Evolutionary conservation across 1,140 invertebrate genomes (phyloP), one percentile per base, ranked within the genome.

Genomic region (Thaumetopoea pityocampa): DNA sequence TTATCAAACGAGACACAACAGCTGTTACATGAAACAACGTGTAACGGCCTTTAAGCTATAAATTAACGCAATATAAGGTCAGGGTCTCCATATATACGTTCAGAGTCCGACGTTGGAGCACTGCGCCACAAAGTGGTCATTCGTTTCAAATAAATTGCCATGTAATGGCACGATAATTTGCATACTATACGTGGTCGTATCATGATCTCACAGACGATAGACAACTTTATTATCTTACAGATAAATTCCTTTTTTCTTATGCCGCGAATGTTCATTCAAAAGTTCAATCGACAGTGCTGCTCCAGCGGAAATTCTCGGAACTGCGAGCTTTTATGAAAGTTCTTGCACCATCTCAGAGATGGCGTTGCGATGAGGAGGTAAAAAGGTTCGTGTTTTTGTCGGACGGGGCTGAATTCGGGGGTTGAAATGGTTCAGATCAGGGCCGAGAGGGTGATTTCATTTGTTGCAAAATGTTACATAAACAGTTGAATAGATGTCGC

Each of bases 101-200:
- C 77, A 76, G 72, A 65, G 71, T 74, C 76, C 79, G 69, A 85
- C 34, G 42, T 41, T 41, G 38, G 43, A 52, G 84, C 80, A 82
- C 76, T 69, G 62, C 68, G 64, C 81, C 79, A 67, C 81, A 85
- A 82, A 85, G 80, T 85, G 81, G 85, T 85, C 85, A 85, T 86
- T 85, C 79, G 73, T 81, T 85, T 83, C 70, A 84, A 83, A 86
- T 85, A 86, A 86, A 86, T 86, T 85, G 84, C 83, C 80, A 80
- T 79, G 79, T 85, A 86, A 86, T 85, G 73, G 79, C 62, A 63
- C 61, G 65, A 70, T 84, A 79, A 86, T 86, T 85, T 86, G 82
- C 85, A 86, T 86, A 86, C 78, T 76, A 70, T 66, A 59, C 52
- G 54, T 69, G 51, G 60, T 42, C 47, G 30, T 59, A 52, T 56